A percentile compares a stretch with the other conserved stretches of the same genome.
Evolutionary conservation across 1,140 invertebrate genomes (phyloP).

Genomic region (Drosophila quadrilineata): DNA sequence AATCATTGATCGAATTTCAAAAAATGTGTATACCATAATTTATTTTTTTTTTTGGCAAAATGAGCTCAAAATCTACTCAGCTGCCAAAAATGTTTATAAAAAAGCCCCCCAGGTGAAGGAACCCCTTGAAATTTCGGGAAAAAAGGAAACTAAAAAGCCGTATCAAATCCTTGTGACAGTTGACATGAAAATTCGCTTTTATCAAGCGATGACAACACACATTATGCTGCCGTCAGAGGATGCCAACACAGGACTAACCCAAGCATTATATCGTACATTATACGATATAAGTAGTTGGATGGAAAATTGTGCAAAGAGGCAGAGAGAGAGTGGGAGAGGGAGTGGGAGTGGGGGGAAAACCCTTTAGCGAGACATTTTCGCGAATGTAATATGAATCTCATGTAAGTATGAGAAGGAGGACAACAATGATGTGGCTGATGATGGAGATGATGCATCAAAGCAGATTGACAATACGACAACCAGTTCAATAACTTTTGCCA

Average conservation of each 20-base stretch:
- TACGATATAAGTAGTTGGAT: constrained; percentile 15
- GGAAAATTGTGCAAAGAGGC: too few relatives aligned
- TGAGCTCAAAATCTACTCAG: too few relatives aligned
- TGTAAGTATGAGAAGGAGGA: too few relatives aligned
- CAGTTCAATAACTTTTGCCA: constrained; percentile 62
- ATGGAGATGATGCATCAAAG: constrained; percentile 70
- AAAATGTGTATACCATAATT: too few relatives aligned
- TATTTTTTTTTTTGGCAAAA: too few relatives aligned
- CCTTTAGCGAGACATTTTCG: constrained; percentile 35
- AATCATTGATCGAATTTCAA: too few relatives aligned
- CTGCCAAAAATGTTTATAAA: not conserved
- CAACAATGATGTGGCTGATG: too few relatives aligned
- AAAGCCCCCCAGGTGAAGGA: constrained; percentile 1
- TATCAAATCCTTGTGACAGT: constrained; percentile 69
- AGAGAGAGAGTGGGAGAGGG: too few relatives aligned
- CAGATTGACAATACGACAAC: constrained; percentile 69
- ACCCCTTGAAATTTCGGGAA: not conserved
- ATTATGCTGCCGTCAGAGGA: not conserved
- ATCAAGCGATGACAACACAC: constrained; percentile 12
- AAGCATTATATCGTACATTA: not conserved
- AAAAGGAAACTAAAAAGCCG: constrained; percentile 13
- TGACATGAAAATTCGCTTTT: constrained; percentile 73
- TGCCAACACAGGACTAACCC: not conserved
- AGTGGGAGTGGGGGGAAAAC: too few relatives aligned
- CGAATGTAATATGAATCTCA: constrained; percentile 58